These are phyloP conservation scores for Rapana venosa DNA, from an alignment of 2,888 invertebrate species.

Conservation along the genomic window DNA sequence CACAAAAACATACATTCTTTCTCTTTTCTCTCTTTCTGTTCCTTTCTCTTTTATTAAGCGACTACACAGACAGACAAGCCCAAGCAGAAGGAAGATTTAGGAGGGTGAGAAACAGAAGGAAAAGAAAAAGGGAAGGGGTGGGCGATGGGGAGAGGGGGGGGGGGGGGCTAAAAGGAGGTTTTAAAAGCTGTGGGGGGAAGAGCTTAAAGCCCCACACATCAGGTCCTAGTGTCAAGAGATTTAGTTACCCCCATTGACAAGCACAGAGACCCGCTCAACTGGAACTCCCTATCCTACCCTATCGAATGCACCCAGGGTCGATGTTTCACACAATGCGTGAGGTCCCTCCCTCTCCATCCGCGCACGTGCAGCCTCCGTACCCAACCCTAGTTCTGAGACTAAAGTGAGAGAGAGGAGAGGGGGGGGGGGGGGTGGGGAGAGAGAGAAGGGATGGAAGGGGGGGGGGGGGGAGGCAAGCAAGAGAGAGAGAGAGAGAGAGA, in stretches of 20 bases:
- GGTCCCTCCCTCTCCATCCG: background rate
- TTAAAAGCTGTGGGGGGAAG: background rate
- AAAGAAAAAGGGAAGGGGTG: background rate
- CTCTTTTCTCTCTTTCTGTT: background rate
- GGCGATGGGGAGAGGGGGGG: background rate
- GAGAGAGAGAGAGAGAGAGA: no score
- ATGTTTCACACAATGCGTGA: slow-evolving; percentile 38
- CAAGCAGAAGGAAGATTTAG: background rate
- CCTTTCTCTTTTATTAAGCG: background rate
- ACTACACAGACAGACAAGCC: background rate
- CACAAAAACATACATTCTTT: background rate
- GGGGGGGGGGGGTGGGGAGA: no score
- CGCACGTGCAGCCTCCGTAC: slow-evolving; percentile 35
- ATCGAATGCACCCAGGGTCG: slow-evolving; percentile 13
- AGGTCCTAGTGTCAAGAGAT: slow-evolving; percentile 14
- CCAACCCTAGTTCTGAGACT: no score
- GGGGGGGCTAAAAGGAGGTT: background rate
- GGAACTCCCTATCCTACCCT: background rate
- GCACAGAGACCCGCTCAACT: background rate
- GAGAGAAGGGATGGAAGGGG: no score
- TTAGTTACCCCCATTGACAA: background rate
- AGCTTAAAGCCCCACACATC: background rate
- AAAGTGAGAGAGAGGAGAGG: no score
- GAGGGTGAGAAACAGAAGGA: background rate
- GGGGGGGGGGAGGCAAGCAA: no score